phyloP scores from a whole-genome alignment of 2,797 vertebrate genomes.

The Muraenolepis orangiensis region DNA sequence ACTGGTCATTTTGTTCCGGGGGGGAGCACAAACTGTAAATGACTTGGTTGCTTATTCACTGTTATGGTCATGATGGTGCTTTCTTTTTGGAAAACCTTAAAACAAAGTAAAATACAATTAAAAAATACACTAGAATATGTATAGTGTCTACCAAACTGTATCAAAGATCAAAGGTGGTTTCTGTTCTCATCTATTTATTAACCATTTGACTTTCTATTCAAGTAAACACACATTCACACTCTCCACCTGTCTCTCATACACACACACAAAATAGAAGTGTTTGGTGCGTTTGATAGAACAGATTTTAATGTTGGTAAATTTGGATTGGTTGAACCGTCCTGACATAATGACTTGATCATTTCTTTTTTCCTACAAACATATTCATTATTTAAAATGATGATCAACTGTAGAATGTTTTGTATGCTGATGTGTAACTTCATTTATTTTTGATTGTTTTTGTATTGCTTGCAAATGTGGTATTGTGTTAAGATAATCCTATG shows the following conservation, averaged over 20 bases:
- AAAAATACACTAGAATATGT: slow-evolving; percentile 1
- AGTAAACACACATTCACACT: slow-evolving; percentile 1
- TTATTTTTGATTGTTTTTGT: slow-evolving; percentile 55
- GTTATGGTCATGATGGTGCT: slow-evolving; percentile 19
- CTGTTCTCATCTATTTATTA: slow-evolving; percentile 6
- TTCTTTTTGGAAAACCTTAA: slow-evolving; percentile 21
- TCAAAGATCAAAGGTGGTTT: slow-evolving; percentile 13
- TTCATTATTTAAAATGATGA: slow-evolving; percentile 76
- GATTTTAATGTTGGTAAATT: slow-evolving; percentile 58
- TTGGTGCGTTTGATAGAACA: slow-evolving; percentile 53
- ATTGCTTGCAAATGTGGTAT: slow-evolving; percentile 54
- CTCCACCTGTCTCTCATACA: background rate
- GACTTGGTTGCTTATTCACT: slow-evolving; percentile 28
- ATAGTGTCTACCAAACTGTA: background rate
- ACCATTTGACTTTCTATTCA: slow-evolving; percentile 16
- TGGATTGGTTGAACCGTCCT: slow-evolving; percentile 58
- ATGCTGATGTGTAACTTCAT: slow-evolving; percentile 64
- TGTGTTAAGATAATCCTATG: slow-evolving; percentile 66
- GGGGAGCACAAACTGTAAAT: slow-evolving; percentile 23
- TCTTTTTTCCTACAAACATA: slow-evolving; percentile 62
- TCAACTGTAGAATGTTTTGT: slow-evolving; percentile 68
- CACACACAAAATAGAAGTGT: slow-evolving; percentile 42
- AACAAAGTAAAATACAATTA: background rate
- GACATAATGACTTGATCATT: slow-evolving; percentile 55
- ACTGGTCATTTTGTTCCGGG: slow-evolving; percentile 28